Percentiles rank a stretch among this genome's conserved stretches.
Evolutionary conservation across 2,797 vertebrate species (phyloP).

Genomic region (Pteropus rufus): DNA sequence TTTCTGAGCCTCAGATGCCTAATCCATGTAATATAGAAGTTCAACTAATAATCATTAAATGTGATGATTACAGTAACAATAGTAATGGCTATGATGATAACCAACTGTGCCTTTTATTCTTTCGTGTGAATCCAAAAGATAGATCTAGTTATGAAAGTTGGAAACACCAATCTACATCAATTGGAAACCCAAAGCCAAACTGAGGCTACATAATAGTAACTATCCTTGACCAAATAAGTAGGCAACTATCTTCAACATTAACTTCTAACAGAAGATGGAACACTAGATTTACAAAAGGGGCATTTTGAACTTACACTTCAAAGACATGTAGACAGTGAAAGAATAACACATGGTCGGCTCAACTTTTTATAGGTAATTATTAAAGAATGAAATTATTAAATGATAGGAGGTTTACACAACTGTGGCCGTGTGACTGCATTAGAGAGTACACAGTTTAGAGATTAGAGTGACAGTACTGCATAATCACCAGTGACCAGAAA

Average conservation of each 20-base stretch:
- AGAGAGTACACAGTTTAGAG: background rate
- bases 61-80: background rate
- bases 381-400: conserved; percentile 6
- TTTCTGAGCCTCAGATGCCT: background rate
- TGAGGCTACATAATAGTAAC: background rate
- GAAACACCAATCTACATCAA: background rate
- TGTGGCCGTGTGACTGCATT: background rate
- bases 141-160: background rate
- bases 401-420: background rate
- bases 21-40: background rate
- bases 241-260: background rate
- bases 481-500: background rate
- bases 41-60: conserved; percentile 1
- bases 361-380: background rate
- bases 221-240: background rate
- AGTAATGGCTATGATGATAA: background rate
- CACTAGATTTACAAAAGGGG: background rate
- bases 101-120: background rate
- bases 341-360: background rate
- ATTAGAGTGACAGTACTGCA: background rate
- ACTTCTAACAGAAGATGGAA: background rate
- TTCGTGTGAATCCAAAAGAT: background rate
- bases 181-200: background rate
- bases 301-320: conserved; percentile 3
- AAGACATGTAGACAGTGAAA: background rate